Evolutionary conservation across 2,113 vertebrate species (phyloP).

Genomic region (Caranx ignobilis): DNA sequence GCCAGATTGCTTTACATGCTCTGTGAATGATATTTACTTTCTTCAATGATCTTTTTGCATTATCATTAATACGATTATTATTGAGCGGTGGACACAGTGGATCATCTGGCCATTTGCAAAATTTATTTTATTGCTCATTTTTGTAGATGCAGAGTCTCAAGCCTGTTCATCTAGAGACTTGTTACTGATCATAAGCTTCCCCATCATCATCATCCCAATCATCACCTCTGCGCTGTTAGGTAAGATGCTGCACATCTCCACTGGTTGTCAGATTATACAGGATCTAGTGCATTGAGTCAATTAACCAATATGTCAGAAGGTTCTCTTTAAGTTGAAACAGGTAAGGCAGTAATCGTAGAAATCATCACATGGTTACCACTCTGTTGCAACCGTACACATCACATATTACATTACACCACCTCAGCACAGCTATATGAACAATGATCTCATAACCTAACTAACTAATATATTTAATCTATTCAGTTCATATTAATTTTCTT

Average conservation of each 20-base stretch:
- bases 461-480: no score
- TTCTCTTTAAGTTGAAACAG: not conserved
- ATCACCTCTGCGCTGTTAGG: constrained; percentile 71
- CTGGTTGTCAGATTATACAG: not conserved
- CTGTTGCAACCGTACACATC: not conserved
- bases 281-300: not conserved
- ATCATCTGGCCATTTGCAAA: not conserved
- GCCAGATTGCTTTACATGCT: no score
- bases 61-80: no score
- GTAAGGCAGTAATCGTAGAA: not conserved
- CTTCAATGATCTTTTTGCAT: no score
- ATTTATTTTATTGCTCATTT: not conserved
- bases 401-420: no score
- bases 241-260: constrained; percentile 26
- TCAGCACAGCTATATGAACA: no score
- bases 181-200: constrained; percentile 54
- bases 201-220: constrained; percentile 51
- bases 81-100: no score
- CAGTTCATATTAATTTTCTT: not conserved
- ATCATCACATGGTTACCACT: not conserved
- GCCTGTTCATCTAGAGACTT: constrained; percentile 39
- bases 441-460: no score
- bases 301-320: no score
- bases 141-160: constrained; percentile 31
- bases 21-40: no score